Conservation (phyloP, 2,113 vertebrate species). For the Rostratula benghalensis region DNA sequence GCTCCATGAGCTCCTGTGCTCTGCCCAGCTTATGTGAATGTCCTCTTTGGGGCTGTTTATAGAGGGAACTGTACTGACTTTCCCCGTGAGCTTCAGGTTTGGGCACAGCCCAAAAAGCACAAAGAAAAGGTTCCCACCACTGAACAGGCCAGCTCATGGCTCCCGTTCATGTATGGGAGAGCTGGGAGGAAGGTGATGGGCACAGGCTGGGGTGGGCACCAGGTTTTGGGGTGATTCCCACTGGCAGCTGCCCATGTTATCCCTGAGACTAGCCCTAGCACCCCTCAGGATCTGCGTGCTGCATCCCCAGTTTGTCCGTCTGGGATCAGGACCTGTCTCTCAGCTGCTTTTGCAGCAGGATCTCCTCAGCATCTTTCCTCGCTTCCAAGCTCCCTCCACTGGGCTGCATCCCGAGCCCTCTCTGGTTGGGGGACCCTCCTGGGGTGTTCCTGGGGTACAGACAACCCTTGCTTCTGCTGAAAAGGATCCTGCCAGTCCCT, state of each 20-base stretch:
- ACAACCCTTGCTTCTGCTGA: neutral
- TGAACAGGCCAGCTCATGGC: neutral
- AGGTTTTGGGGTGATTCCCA: neutral
- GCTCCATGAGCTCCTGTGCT: neutral
- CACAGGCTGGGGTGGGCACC: neutral
- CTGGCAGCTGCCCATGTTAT: neutral
- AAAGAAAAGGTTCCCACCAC: neutral
- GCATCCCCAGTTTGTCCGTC: neutral
- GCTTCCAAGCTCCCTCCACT: rapidly evolving
- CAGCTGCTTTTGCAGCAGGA: neutral
- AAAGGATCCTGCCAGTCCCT: neutral
- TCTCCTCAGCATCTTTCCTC: neutral
- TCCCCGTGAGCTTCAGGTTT: neutral
- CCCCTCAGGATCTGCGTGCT: neutral
- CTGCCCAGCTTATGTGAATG: neutral
- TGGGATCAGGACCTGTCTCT: neutral
- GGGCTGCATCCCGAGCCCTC: rapidly evolving
- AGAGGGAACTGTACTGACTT: neutral
- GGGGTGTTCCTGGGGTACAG: rapidly evolving
- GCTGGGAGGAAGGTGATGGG: neutral
- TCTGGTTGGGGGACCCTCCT: neutral
- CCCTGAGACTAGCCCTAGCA: neutral
- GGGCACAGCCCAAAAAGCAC: neutral
- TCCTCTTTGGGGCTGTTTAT: neutral
- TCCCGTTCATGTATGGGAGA: rapidly evolving